Conservation (phyloP, 2,797 vertebrate genomes). For the Hippocampus kuda region DNA sequence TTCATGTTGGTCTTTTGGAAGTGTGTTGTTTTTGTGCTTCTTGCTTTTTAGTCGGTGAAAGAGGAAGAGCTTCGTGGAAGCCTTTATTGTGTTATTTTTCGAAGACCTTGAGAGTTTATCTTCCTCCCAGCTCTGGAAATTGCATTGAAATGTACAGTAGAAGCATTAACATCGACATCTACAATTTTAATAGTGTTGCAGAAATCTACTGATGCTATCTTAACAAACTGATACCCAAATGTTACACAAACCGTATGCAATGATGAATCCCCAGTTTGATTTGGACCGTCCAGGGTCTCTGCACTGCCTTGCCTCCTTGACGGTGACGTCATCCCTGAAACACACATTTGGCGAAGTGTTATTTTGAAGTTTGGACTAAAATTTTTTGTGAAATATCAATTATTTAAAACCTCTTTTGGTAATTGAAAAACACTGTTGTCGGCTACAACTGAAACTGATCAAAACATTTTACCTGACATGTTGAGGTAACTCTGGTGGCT, state of each 20-base stretch:
- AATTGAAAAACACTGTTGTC: background rate
- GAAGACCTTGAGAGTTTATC: slow-evolving; percentile 74
- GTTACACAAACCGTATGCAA: slow-evolving; percentile 28
- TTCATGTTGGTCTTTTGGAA: slow-evolving; percentile 69
- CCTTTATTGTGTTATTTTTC: slow-evolving; percentile 76
- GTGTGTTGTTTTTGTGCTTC: slow-evolving; percentile 72
- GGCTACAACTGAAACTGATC: background rate
- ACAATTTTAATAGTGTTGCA: background rate
- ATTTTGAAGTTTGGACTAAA: background rate
- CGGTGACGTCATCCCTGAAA: slow-evolving; percentile 67
- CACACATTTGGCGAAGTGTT: slow-evolving; percentile 5
- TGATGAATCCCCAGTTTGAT: slow-evolving; percentile 34
- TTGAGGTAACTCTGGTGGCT: slow-evolving; percentile 56
- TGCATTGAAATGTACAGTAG: background rate
- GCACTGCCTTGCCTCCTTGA: slow-evolving; percentile 67
- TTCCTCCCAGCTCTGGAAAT: slow-evolving; percentile 76
- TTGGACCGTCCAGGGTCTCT: slow-evolving; percentile 81
- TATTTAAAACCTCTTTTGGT: no score
- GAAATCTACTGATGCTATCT: background rate
- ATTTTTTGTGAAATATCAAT: background rate
- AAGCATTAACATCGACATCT: background rate
- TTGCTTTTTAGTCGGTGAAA: slow-evolving; percentile 84
- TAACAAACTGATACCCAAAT: background rate
- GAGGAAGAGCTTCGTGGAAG: slow-evolving; percentile 86
- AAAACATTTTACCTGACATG: slow-evolving; percentile 56